Percentiles rank a stretch among this genome's conserved stretches.
phyloP scores from a whole-genome alignment of 2,113 vertebrate genomes.

The Catharus bicknelli region DNA sequence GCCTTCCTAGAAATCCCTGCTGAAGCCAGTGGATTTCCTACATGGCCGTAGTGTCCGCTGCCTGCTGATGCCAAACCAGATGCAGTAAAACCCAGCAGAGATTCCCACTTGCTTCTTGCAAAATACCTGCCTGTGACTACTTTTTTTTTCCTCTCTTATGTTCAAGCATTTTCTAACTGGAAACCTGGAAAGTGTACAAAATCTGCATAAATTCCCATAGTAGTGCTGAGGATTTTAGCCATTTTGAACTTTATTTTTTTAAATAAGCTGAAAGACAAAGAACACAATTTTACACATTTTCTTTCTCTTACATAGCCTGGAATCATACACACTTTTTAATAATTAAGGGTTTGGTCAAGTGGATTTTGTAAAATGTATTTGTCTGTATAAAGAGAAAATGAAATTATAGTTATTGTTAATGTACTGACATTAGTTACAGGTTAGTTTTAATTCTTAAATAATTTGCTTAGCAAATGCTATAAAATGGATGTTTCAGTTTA shows the following conservation, averaged over 20 bases:
- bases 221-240: constrained; percentile 51
- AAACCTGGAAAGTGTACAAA: constrained; percentile 55
- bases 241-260: constrained; percentile 73
- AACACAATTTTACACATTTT: constrained; percentile 71
- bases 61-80: constrained; percentile 2
- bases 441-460: constrained; percentile 82
- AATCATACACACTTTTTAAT: constrained; percentile 66
- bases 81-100: constrained; percentile 31
- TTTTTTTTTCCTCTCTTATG: background rate
- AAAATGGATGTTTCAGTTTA: constrained; percentile 80
- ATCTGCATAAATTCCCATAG: constrained; percentile 42
- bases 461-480: constrained; percentile 82
- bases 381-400: constrained; percentile 83
- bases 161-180: constrained; percentile 41
- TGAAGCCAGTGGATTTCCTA: background rate
- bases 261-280: constrained; percentile 78
- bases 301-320: constrained; percentile 74
- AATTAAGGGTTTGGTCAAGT: constrained; percentile 80
- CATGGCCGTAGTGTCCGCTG: background rate
- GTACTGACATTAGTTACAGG: constrained; percentile 82
- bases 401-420: constrained; percentile 82
- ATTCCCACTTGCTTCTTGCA: constrained; percentile 23
- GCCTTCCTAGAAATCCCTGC: background rate
- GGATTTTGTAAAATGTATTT: constrained; percentile 81
- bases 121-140: background rate